Base-by-base conservation (phyloP, 2,113 vertebrate genomes). In the Cheilinus undulatus region DNA sequence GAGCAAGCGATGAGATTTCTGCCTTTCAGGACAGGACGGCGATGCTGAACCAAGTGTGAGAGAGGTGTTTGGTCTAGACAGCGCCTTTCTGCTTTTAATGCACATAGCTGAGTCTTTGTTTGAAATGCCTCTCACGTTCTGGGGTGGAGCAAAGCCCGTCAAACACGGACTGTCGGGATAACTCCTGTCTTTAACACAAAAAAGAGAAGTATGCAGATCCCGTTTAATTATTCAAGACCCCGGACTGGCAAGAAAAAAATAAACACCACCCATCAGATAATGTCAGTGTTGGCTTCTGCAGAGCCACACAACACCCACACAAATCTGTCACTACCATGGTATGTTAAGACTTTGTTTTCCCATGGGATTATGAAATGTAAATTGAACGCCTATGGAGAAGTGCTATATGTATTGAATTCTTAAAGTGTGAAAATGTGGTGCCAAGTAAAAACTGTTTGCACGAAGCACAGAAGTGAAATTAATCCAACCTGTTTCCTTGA, bases 211-310 rank as follows among this genome's bases (percentile, higher is more conserved):
- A 60, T 3, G 32, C 65, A 20, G 38, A 86, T 87, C 26, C 54
- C 49, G 75, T 87, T 90, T 84, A 88, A 91, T 91, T 88, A 90
- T 92, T 89, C 78, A 89, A 71, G 73, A 86, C 67, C 73, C 73
- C 32, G 38, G 69, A 72, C 67, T 64, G 46, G 64, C 61, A 67
- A 69, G 82, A 46, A 69, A 85, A 43, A 87, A 84, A 76, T 51
- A 76, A 78, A 73, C 19, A 12, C 27, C 52, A 69, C 69, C 74
- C 74, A 88, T 88, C 82, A 70, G 84, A 90, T 90, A 83, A 85
- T 84, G 71, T 86, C 76, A 76, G 63, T 30, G 70, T 64, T 75
- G 80, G 70, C 82, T 82, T 75, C 23, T 24, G 71, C 79, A 77
- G 50, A 86, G 53, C 79, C 83, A n/a, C n/a, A n/a, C n/a, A 91